Conservation (phyloP, 1,140 invertebrate genomes). For the Dendroctonus ponderosae region DNA sequence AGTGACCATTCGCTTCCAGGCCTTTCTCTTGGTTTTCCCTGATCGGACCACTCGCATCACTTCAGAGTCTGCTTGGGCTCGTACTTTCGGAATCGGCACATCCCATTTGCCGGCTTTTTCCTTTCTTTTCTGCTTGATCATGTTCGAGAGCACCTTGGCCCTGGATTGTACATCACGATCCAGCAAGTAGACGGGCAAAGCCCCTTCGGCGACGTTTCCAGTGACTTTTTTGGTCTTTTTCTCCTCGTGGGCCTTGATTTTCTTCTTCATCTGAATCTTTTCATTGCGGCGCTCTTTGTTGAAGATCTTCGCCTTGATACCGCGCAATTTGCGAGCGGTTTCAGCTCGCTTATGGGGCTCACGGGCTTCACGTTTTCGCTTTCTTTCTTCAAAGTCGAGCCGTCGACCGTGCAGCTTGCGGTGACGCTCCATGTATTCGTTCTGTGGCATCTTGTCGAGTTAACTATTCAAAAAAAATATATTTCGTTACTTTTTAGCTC, state of each 20-base stretch:
- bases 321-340: constrained; percentile 87
- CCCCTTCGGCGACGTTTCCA: constrained; percentile 83
- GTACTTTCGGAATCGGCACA: constrained; percentile 98
- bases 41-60: constrained; percentile 94
- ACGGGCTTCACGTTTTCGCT: constrained; percentile 92
- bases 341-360: constrained; percentile 86
- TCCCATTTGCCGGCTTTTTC: constrained; percentile 99
- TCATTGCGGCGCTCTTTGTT: constrained; percentile 96
- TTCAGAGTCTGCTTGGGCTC: constrained; percentile 95
- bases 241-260: constrained; percentile 89
- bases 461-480: not conserved
- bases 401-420: constrained; percentile 93
- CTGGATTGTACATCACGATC: constrained; percentile 93
- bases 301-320: constrained; percentile 97
- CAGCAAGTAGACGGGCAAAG: constrained; percentile 92
- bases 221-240: constrained; percentile 81
- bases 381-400: constrained; percentile 96
- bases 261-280: constrained; percentile 99
- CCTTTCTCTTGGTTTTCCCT: constrained; percentile 94
- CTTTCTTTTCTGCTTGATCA: constrained; percentile 99
- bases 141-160: constrained; percentile 96
- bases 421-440: constrained; percentile 99
- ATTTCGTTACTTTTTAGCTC: no score
- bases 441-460: constrained; percentile 86
- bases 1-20: constrained; percentile 99